Base-by-base conservation (phyloP, 2,797 vertebrate species). In the Molossus molossus region DNA sequence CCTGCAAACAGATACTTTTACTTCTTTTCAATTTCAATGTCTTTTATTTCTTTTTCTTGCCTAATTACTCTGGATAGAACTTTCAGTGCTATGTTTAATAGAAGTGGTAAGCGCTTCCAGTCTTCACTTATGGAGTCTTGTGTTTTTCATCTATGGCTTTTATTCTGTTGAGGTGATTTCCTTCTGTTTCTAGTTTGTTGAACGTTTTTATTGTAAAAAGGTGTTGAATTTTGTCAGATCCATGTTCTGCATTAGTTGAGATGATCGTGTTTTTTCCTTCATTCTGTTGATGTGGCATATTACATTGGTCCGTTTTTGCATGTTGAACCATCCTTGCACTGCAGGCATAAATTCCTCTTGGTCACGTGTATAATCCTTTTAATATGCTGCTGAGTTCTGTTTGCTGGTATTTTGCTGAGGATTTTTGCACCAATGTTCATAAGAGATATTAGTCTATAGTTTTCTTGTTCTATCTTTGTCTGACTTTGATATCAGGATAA, bases 381-480 rank as follows among this genome's bases (percentile, higher is more conserved):
- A 65, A 17, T 82, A 65, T 50, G 37, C 58, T 57, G 5, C 21
- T 57, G 25, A 70, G 64, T 72, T 80, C 45, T 93, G n/a, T 93
- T 72, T 62, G 40, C 53, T 87, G 45, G 27, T 82, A 50, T 58
- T 82, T 89, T 89, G 50, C 65, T 33, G 65, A 60, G 62, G 33
- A 48, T 82, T 65, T 93, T 93, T 82, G 15, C 21, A 72, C 45
- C 58, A 9, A 15, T 75, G 21, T 82, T 94, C 14, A 8, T 67
- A 75, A 45, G 37, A 83, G 29, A 83, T 83, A 37, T 0, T 57
- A 8, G 21, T 57, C 33, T 93, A 6, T 75, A 37, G 85, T 82
- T 94, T 48, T 75, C 48, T 82, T 55, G 20, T 33, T 29, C 72
- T 77, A 8, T 93, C 27, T 88, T 87, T 88, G 58, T 60, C 67